Percentiles rank a stretch among this genome's conserved stretches.
These are phyloP conservation scores for Teleogryllus oceanicus DNA, from an alignment of 2,888 invertebrate genomes.

Conservation along the genomic window DNA sequence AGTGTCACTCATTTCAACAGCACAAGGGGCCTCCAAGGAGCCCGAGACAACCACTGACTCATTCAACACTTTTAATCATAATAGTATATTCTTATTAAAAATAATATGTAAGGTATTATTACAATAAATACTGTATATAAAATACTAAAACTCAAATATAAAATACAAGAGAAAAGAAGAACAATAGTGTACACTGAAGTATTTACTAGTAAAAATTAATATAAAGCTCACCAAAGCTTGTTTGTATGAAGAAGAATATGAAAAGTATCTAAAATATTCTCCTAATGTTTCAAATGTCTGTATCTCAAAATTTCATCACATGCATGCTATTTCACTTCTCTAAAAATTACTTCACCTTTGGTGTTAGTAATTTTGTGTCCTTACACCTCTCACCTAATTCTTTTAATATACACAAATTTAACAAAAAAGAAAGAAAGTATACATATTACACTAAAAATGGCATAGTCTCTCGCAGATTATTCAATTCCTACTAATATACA, in stretches of 20 bases:
- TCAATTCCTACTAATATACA: not conserved
- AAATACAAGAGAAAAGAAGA: constrained; percentile 2
- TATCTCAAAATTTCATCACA: not conserved
- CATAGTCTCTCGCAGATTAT: not conserved
- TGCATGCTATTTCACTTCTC: not conserved
- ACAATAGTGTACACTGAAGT: not conserved
- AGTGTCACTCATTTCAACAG: not conserved
- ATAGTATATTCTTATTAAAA: not conserved
- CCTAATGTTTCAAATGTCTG: constrained; percentile 18
- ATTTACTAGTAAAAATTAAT: not conserved
- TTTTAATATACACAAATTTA: too few species aligned
- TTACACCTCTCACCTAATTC: too few species aligned
- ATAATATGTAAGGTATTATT: constrained; percentile 6
- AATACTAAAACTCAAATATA: constrained; percentile 12
- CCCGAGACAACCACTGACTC: too few species aligned
- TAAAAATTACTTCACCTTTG: not conserved
- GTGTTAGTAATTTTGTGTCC: too few species aligned
- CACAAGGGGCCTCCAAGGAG: not conserved
- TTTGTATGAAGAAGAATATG: not conserved
- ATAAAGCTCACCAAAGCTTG: constrained; percentile 18
- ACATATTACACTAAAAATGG: not conserved
- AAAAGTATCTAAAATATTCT: constrained; percentile 10
- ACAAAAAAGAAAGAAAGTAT: too few species aligned
- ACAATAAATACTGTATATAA: constrained; percentile 18
- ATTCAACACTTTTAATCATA: not conserved